These are phyloP conservation scores for Nomia melanderi DNA, from an alignment of 1,140 invertebrate genomes.

Conservation along the genomic window DNA sequence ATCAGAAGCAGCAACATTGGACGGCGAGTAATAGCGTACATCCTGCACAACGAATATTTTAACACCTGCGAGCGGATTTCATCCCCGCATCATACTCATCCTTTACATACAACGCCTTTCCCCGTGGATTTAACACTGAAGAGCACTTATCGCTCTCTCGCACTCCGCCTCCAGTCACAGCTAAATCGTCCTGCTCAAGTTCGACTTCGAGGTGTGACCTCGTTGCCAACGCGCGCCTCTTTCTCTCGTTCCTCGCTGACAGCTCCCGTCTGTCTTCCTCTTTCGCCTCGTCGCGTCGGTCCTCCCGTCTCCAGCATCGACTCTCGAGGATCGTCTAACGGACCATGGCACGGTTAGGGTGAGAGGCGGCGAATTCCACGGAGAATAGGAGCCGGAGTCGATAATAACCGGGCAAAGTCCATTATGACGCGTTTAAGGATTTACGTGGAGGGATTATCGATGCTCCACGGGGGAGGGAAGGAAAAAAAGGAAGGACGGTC, in stretches of 20 bases:
- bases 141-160: conserved; percentile 63
- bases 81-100: conserved; percentile 8
- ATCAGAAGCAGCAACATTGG: conserved; percentile 5
- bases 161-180: conserved; percentile 35
- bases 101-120: conserved; percentile 30
- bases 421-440: conserved; percentile 63
- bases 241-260: not conserved
- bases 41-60: conserved; percentile 47
- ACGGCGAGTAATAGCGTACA: not conserved
- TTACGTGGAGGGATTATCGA: conserved; percentile 51
- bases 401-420: conserved; percentile 63
- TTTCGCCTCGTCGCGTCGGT: not conserved
- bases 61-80: conserved; percentile 31
- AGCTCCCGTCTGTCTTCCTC: not conserved
- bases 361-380: conserved; percentile 31
- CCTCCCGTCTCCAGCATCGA: conserved; percentile 7
- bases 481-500: not conserved
- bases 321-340: conserved; percentile 25
- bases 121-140: conserved; percentile 61
- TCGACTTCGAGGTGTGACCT: conserved; percentile 42
- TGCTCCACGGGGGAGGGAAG: conserved; percentile 4
- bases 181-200: conserved; percentile 43
- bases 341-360: conserved; percentile 27
- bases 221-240: not conserved
- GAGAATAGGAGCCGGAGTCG: conserved; percentile 33